Percentiles rank a stretch among this genome's conserved stretches.
Conservation (phyloP, 2,113 vertebrate species). For the Asarcornis scutulata region DNA sequence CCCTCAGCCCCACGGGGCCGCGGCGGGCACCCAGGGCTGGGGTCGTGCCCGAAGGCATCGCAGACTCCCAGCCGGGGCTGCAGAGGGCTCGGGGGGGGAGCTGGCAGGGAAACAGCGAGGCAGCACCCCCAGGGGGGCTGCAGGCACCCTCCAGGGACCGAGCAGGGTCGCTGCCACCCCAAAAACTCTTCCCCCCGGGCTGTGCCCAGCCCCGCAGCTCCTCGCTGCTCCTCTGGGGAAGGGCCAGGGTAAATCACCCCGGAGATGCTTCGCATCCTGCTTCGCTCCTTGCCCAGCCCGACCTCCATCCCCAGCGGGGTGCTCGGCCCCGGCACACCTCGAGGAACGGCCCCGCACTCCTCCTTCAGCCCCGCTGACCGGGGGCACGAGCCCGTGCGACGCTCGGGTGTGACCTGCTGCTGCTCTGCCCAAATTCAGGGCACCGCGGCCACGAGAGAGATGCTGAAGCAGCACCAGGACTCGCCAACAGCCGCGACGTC, state of each 20-base stretch:
- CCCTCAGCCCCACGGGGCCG: background rate
- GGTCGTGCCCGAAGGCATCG: fast-evolving
- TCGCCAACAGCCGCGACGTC: background rate
- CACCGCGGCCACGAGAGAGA: background rate
- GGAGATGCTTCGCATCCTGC: background rate
- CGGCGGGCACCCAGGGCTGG: fast-evolving
- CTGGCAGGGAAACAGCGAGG: background rate
- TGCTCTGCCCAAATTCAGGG: background rate
- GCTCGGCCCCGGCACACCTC: background rate
- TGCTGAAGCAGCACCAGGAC: background rate
- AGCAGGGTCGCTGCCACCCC: background rate
- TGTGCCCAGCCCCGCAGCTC: fast-evolving
- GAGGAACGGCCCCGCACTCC: background rate
- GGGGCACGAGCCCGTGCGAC: background rate
- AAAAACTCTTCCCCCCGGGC: background rate
- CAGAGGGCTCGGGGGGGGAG: background rate
- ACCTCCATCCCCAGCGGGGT: background rate
- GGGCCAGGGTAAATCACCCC: background rate
- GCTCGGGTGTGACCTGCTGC: background rate
- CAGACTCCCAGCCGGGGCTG: background rate
- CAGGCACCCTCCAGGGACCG: fast-evolving
- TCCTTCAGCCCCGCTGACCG: fast-evolving
- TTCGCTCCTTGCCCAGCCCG: fast-evolving
- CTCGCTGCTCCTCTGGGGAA: background rate
- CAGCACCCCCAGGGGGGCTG: background rate